Base-by-base conservation (phyloP, 2,888 invertebrate genomes). In the Drosophila paramelanica region DNA sequence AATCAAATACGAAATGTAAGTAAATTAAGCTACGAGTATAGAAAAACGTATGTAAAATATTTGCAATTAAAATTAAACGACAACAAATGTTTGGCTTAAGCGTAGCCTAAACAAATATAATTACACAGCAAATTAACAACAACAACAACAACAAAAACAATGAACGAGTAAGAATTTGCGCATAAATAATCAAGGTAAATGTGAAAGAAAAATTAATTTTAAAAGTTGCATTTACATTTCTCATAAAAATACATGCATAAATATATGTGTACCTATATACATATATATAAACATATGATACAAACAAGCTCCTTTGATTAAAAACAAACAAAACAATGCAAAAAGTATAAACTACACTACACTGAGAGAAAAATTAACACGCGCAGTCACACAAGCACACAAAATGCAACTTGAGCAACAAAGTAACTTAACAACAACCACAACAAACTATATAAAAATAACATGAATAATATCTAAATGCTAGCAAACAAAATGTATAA, bases 201-300 rank as follows among this genome's bases (percentile, higher is more conserved):
- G 81, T 67, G 55, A 67, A 79, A 73, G 20, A 56, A 65, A 66
- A 68, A 80, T 70, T 76, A 70, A 71, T 76, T 71, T 76, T 56
- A 74, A 72, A 68, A 53, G 62, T 86, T 83, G 83, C 89, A 83
- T 83, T 83, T 84, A 84, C 83, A 84, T 84, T 83, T 76, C 88
- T 87, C 76, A 79, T 73, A 53, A 42, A 68, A 58, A 64, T 64
- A 61, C 71, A 76, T 57, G 67, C 49, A 46, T 25, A 42, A 25
- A 39, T 14, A 52, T 61, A 75, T 69, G 55, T 20, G 53, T 33
- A 56, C 46, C 51, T 65, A 70, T 78, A 74, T 39, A 56, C 68
- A 56, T 42, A 46, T 51, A 65, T 65, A 64, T 51, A 65, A 60
- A 64, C 39, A 41, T 31, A 50, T 61, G 53, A 56, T 25, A 56